phyloP scores from a whole-genome alignment of 1,140 invertebrate species.

The Drosophila chauvacae region DNA sequence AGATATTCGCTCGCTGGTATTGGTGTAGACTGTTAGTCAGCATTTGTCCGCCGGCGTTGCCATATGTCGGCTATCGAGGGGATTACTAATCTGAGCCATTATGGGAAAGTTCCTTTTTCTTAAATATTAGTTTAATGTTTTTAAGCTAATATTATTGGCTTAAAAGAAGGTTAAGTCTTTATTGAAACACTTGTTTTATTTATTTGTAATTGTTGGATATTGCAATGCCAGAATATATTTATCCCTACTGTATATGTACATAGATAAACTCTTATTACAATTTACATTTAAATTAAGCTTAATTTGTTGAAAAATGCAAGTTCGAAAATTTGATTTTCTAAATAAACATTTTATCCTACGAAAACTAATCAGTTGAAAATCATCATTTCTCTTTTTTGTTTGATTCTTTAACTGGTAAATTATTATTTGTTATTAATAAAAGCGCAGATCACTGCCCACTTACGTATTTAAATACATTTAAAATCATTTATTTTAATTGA shows the following conservation, averaged over 20 bases:
- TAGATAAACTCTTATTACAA: no score
- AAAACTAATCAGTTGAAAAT: no score
- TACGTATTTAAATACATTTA: background rate
- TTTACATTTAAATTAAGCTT: background rate
- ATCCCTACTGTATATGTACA: background rate
- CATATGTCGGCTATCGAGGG: conserved; percentile 38
- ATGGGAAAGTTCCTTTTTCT: conserved; percentile 8
- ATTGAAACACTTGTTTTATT: background rate
- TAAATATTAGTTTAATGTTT: background rate
- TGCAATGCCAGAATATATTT: background rate
- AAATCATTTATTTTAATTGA: background rate
- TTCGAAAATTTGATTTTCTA: no score
- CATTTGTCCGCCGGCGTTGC: conserved; percentile 55
- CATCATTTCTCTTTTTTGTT: no score
- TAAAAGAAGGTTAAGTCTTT: background rate
- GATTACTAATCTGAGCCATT: conserved; percentile 10
- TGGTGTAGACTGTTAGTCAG: conserved; percentile 77
- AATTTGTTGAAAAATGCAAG: no score
- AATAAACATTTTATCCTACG: no score
- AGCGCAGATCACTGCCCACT: background rate
- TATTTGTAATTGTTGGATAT: background rate
- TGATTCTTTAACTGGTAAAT: no score
- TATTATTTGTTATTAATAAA: no score
- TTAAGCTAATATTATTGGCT: no score
- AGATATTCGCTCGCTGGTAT: conserved; percentile 26